A percentile compares a stretch with the other conserved stretches of the same genome.
phyloP scores from a whole-genome alignment of 2,797 vertebrate species.

The Tinamus major region DNA sequence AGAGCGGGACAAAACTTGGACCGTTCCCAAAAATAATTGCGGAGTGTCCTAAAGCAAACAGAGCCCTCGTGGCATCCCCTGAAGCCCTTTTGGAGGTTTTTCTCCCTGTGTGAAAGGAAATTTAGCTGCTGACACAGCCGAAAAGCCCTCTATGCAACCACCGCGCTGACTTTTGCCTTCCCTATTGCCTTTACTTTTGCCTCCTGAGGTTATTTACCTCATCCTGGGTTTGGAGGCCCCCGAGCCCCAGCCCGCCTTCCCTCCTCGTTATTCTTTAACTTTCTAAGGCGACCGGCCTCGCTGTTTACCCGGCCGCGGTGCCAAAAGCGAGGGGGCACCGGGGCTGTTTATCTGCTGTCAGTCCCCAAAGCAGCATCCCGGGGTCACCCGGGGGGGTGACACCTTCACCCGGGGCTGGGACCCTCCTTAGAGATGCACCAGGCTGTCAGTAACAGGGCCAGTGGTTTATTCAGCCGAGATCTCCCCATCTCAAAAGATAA shows the following conservation, averaged over 20 bases:
- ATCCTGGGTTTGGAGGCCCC: background rate
- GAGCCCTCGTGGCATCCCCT: background rate
- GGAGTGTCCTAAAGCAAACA: background rate
- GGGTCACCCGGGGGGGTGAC: slow-evolving; percentile 88
- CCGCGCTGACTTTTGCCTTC: background rate
- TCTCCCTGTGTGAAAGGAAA: background rate
- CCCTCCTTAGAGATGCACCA: slow-evolving; percentile 88
- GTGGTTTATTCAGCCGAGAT: slow-evolving; percentile 91
- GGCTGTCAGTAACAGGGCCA: slow-evolving; percentile 89
- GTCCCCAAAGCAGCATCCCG: slow-evolving; percentile 83
- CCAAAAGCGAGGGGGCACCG: slow-evolving; percentile 65
- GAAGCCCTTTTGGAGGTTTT: background rate
- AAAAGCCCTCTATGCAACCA: background rate
- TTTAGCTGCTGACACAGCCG: background rate
- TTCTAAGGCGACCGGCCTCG: slow-evolving; percentile 83
- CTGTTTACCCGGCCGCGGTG: slow-evolving; percentile 77
- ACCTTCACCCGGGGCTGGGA: slow-evolving; percentile 87
- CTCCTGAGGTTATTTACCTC: background rate
- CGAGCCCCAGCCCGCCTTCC: slow-evolving; percentile 62
- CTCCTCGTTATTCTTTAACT: slow-evolving; percentile 65
- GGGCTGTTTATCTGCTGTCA: slow-evolving; percentile 82
- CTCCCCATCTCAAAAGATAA: slow-evolving; percentile 92
- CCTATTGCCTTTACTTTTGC: background rate
- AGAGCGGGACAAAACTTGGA: background rate
- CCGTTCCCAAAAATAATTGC: rapidly evolving